Evolutionary conservation across 2,113 vertebrate species (phyloP), one percentile per base, ranked within the genome.

Genomic region (Antennarius striatus): DNA sequence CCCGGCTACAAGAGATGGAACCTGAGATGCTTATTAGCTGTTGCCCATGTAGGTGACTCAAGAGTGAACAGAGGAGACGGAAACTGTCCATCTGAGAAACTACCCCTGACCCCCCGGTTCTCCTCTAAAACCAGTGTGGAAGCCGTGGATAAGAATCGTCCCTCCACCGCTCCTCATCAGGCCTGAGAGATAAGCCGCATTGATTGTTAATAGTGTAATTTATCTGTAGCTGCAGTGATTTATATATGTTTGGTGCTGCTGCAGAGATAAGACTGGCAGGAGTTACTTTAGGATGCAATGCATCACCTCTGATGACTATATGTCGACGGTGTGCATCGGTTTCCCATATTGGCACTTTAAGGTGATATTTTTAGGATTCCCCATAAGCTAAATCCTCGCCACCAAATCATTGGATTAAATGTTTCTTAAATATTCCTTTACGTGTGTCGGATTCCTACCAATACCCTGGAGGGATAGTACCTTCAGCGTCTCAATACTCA

Each of bases 361-460:
- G 60, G 49, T 69, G 79, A 62, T 88, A 85, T 88, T 87, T 87
- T 87, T 77, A 82, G 69, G 64, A 70, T 54, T 74, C 63, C 63
- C 65, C 58, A 56, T 83, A 83, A 62, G 70, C 59, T 68, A 82
- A 86, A 87, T 79, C 83, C 83, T 71, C 43, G 82, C 79, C 63
- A 64, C 83, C 77, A 77, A 90, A 75, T 87, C 83, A 88, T 29
- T 64, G 79, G 89, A 89, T 92, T 90, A 92, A 75, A 73, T 68
- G 83, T 82, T 89, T 71, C 58, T 52, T 90, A 92, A 75, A 73
- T 68, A 84, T 82, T 89, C 73, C 58, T 52, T 36, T 36, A 73
- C 57, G 72, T 77, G 72, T 51, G 63, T 16, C 68, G 73, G 63
- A 84, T 75, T 75, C 69, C 45, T 62, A 54, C 77, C 71, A 77